Evolutionary conservation across 1,140 invertebrate genomes (phyloP), one percentile per base, ranked within the genome.

Genomic region (Scaptomyza montana): DNA sequence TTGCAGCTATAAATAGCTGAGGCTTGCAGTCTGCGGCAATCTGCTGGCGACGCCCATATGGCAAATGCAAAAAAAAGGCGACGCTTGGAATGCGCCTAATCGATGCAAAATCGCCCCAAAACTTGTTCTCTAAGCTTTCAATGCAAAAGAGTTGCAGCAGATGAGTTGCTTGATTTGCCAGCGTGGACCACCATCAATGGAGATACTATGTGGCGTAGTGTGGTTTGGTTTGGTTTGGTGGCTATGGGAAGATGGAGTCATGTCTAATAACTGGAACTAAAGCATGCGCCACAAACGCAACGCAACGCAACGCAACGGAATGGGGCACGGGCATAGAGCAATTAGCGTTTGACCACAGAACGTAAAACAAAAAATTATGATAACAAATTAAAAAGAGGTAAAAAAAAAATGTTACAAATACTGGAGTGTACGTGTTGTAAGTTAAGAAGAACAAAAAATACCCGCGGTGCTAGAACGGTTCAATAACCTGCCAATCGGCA

Each of bases 181-280:
- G 51, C 51, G 41, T 46, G 10, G 67, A 75, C 68, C 67, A 71
- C 60, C 68, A 56, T 71, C 61, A 56, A 59, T 61, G 65, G 65
- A 19, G 16, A 25, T 12, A 30, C 5, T 30, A 45, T n/a, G 12
- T 13, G n/a, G 16, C 43, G 41, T 41, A 25, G 21, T 25, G 21
- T 25, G 21, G 21, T 28, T n/a, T 57, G 55, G 28, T 28, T 19
- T 55, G 16, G n/a, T 28, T 28, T 16, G 21, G 21, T 25, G 21
- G 21, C 16, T 25, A 51, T 51, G 25, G 49, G 30, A 61, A 62
- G 74, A 46, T 66, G 63, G 53, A 75, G 67, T 80, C 73, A 60
- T 69, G 72, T 87, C 82, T 86, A 82, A 86, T 87, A 86, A 86
- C 82, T 86, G 82, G 82, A 86, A 86, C 82, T 87, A 87, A 86